Conservation (phyloP, 2,113 vertebrate species). For the Aphelocoma coerulescens region DNA sequence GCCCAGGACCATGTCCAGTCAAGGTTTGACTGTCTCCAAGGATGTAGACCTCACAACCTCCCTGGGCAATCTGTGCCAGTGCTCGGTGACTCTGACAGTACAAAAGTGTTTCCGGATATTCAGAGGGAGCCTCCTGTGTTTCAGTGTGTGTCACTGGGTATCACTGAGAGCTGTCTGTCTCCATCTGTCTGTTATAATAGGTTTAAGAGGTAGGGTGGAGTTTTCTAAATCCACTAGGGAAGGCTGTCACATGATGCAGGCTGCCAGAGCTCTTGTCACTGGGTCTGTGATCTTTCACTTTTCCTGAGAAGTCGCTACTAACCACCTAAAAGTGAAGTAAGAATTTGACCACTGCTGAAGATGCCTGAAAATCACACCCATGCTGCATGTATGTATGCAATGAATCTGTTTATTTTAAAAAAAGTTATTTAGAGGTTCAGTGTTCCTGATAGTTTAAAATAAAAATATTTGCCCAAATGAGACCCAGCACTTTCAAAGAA, state of each 20-base stretch:
- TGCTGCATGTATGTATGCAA: neutral
- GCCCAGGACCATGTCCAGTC: neutral
- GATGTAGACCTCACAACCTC: neutral
- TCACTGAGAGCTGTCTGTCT: neutral
- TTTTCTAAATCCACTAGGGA: neutral
- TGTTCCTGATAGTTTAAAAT: neutral
- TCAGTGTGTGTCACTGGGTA: neutral
- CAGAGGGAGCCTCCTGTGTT: neutral
- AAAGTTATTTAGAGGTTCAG: neutral
- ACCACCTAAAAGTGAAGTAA: neutral
- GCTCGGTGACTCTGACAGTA: fast-evolving
- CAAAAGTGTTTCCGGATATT: neutral
- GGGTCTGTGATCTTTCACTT: neutral
- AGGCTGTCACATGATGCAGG: neutral
- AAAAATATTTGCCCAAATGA: neutral
- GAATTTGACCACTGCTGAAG: neutral
- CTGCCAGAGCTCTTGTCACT: neutral
- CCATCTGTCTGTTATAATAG: neutral
- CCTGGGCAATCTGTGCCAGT: neutral
- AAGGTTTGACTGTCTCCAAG: neutral
- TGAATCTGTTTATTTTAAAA: neutral
- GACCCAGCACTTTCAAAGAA: neutral
- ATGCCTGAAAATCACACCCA: neutral
- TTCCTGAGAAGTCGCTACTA: neutral
- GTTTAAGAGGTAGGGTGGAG: neutral